Evolutionary conservation across 2,113 vertebrate species (phyloP).

Genomic region (Alces alces): DNA sequence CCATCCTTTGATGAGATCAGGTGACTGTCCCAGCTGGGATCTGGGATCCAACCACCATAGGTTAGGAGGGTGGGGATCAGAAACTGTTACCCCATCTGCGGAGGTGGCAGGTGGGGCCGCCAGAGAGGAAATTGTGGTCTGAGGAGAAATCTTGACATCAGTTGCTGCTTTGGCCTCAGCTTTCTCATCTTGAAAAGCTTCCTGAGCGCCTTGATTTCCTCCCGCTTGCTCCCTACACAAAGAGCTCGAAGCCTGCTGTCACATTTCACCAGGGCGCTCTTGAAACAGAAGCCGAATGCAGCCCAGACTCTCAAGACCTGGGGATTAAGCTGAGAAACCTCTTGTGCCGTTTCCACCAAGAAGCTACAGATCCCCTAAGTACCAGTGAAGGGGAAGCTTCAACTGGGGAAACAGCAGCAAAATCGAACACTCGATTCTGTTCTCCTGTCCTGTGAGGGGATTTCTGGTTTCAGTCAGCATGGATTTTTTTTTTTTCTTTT

Average conservation of each 20-base stretch:
- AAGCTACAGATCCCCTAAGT: constrained; percentile 29
- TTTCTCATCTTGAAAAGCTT: neutral
- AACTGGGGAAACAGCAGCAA: neutral
- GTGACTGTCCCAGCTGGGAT: neutral
- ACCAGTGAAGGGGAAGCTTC: constrained; percentile 46
- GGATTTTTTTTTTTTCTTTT: constrained; percentile 5
- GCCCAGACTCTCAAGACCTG: neutral
- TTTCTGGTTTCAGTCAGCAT: constrained; percentile 54
- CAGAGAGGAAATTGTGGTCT: neutral
- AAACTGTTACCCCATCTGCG: neutral
- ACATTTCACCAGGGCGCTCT: neutral
- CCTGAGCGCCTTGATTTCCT: neutral
- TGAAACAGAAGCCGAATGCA: neutral
- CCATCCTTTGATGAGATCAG: neutral
- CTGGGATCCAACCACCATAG: neutral
- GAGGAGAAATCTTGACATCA: neutral
- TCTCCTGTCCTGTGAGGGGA: constrained; percentile 47
- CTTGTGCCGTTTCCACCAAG: constrained; percentile 43
- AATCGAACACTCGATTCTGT: constrained; percentile 32
- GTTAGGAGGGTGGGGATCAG: neutral
- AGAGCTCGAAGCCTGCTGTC: constrained; percentile 11
- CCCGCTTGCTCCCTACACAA: neutral
- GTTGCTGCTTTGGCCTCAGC: neutral
- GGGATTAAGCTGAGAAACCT: constrained; percentile 48
- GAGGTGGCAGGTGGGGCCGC: neutral